phyloP scores from a whole-genome alignment of 2,797 vertebrate genomes.

The Lagorchestes hirsutus region DNA sequence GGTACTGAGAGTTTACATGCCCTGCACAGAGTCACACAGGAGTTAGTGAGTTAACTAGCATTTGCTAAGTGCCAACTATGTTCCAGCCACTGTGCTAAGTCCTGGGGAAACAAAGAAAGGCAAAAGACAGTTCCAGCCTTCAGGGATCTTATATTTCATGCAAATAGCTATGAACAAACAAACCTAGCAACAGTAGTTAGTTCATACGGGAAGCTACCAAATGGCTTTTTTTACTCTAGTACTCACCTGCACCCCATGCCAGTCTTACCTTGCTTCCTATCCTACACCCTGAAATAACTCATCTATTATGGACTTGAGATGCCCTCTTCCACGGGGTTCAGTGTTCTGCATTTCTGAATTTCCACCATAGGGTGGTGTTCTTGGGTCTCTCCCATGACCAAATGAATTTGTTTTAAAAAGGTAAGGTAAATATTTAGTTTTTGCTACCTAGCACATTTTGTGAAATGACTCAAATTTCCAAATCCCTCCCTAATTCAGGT shows the following conservation, averaged over 20 bases:
- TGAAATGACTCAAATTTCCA: neutral
- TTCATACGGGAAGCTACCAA: neutral
- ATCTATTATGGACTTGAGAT: neutral
- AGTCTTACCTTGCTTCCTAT: neutral
- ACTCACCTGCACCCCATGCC: accelerated
- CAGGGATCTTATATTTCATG: neutral
- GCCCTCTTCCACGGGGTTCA: neutral
- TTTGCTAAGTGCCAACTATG: neutral
- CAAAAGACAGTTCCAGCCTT: neutral
- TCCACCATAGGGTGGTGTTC: neutral
- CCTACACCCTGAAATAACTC: neutral
- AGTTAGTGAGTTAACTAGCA: neutral
- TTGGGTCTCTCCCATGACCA: neutral
- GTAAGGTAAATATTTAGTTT: neutral
- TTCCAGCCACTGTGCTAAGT: neutral
- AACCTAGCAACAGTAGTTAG: neutral
- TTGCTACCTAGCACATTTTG: neutral
- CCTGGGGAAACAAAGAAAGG: neutral
- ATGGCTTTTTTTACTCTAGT: neutral
- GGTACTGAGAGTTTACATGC: neutral
- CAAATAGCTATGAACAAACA: neutral
- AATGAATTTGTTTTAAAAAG: neutral
- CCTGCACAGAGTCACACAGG: neutral
- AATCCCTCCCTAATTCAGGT: neutral
- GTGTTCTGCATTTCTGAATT: neutral